A percentile compares a stretch with the other conserved stretches of the same genome.
Conservation (phyloP, 1,140 invertebrate species). For the Diachasmimorpha longicaudata region DNA sequence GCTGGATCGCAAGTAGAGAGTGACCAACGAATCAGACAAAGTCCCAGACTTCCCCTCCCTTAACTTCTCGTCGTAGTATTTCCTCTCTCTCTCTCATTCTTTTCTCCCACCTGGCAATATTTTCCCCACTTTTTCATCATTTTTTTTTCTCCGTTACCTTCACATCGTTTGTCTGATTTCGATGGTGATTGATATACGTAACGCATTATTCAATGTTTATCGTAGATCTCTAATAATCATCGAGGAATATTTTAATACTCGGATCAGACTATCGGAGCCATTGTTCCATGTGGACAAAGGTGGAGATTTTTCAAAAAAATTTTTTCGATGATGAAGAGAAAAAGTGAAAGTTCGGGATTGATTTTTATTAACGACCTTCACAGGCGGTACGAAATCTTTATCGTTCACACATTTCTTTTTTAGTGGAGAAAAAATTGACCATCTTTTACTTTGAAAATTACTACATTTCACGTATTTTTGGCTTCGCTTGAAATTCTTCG, state of each 20-base stretch:
- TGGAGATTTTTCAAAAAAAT: not conserved
- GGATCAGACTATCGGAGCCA: not conserved
- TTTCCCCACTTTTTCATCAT: not conserved
- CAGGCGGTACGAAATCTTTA: not conserved
- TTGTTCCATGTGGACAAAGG: not conserved
- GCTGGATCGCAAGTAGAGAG: not conserved
- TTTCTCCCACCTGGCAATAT: not conserved
- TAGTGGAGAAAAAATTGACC: not conserved
- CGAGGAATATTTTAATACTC: not conserved
- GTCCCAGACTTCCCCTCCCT: conserved; percentile 18
- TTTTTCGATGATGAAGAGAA: not conserved
- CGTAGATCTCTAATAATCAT: not conserved
- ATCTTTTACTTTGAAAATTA: no score
- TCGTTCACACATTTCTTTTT: not conserved
- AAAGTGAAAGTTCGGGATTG: not conserved
- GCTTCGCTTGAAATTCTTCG: no score
- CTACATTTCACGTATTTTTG: no score
- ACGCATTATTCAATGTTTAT: not conserved
- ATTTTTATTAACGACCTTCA: not conserved
- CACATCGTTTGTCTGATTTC: not conserved
- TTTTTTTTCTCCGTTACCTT: not conserved
- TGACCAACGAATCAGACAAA: not conserved
- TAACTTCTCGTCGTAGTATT: conserved; percentile 14
- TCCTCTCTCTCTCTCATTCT: conserved; percentile 9
- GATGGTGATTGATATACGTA: not conserved